Conservation (phyloP, 2,888 invertebrate genomes). For the Seira ritae region DNA sequence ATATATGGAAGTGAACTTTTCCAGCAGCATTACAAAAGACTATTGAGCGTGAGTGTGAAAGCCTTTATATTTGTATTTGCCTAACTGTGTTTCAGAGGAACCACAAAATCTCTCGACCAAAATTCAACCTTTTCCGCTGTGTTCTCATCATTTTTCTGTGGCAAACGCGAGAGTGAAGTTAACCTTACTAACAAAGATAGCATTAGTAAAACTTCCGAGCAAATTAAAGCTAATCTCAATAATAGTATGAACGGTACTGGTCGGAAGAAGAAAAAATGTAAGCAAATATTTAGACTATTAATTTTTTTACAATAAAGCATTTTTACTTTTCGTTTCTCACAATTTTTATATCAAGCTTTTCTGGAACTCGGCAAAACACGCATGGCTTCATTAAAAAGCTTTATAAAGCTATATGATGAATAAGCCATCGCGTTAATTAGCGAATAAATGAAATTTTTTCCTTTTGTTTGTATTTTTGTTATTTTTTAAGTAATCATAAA, state of each 20-base stretch:
- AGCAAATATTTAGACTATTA: conserved; percentile 41
- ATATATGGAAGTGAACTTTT: too few relatives aligned
- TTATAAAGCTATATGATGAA: too few relatives aligned
- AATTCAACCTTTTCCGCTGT: conserved; percentile 66
- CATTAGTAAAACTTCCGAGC: conserved; percentile 63
- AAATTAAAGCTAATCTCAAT: conserved; percentile 62
- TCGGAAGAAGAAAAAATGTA: conserved; percentile 64
- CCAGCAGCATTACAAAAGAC: too few relatives aligned
- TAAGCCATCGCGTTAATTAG: too few relatives aligned
- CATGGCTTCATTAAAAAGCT: conserved; percentile 11
- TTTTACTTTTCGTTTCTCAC: neutral
- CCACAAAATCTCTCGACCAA: conserved; percentile 67
- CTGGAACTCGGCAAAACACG: too few relatives aligned
- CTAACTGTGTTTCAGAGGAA: conserved; percentile 63
- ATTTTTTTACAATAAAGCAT: conserved; percentile 30
- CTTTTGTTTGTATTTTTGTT: too few relatives aligned
- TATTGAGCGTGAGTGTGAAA: conserved; percentile 33
- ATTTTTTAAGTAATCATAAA: too few relatives aligned
- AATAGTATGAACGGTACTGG: conserved; percentile 62
- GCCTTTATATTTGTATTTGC: conserved; percentile 32
- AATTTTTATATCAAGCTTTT: neutral
- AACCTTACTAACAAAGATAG: conserved; percentile 66
- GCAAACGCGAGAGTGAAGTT: conserved; percentile 63
- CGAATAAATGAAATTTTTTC: too few relatives aligned
- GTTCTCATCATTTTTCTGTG: conserved; percentile 68